Percentiles rank a stretch among this genome's conserved stretches.
phyloP scores from a whole-genome alignment of 2,797 vertebrate species.

The Syndactyla subalaris region DNA sequence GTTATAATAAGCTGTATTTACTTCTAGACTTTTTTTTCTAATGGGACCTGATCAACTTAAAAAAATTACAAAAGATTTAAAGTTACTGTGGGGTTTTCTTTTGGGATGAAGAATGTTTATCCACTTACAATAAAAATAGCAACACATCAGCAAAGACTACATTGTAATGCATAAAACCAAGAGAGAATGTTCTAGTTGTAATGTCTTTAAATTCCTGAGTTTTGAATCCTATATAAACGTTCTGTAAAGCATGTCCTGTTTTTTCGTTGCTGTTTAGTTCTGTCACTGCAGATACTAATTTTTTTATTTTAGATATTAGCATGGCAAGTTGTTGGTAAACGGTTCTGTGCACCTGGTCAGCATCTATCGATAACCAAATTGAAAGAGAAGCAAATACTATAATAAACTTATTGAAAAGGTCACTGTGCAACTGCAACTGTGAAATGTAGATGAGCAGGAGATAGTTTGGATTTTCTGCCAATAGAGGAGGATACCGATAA shows the following conservation, averaged over 20 bases:
- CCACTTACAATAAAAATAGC: not conserved
- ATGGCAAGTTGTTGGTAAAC: not conserved
- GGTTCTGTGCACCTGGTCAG: not conserved
- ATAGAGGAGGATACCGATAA: not conserved
- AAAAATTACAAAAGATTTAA: not conserved
- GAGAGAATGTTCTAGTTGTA: not conserved
- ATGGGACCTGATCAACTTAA: not conserved
- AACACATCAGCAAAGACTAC: not conserved
- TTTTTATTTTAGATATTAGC: not conserved
- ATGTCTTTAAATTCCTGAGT: not conserved
- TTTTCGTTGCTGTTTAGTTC: not conserved
- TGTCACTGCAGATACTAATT: not conserved
- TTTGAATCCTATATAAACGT: not conserved
- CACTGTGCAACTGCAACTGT: not conserved
- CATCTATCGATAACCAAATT: not conserved
- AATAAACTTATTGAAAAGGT: not conserved
- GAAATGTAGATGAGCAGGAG: not conserved
- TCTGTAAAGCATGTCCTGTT: not conserved
- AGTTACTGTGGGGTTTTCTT: not conserved
- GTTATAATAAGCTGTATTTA: constrained; percentile 20
- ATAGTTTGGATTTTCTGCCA: not conserved
- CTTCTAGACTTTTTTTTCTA: not conserved
- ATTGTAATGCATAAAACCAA: not conserved
- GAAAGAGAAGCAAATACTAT: not conserved
- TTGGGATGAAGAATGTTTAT: not conserved